phyloP scores from a whole-genome alignment of 2,113 vertebrate genomes.

The Cettia cetti region DNA sequence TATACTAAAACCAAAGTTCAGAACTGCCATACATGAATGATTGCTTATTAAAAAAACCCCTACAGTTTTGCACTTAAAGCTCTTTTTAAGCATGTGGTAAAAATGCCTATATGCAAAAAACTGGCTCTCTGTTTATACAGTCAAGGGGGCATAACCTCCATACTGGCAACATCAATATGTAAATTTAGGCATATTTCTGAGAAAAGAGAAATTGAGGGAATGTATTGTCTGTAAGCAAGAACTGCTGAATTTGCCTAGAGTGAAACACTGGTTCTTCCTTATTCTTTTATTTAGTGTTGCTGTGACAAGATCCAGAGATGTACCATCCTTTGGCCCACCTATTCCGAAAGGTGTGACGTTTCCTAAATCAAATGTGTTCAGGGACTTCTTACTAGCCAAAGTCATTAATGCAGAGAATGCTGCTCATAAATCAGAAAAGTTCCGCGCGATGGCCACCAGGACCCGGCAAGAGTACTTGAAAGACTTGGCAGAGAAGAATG shows the following conservation, averaged over 20 bases:
- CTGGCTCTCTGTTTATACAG: neutral
- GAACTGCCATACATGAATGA: neutral
- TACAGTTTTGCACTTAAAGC: neutral
- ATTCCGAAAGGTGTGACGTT: constrained; percentile 94
- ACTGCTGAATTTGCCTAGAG: neutral
- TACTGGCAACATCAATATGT: neutral
- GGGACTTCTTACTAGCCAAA: constrained; percentile 96
- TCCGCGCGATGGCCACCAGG: constrained; percentile 93
- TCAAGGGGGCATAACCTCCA: neutral
- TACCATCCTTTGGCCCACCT: constrained; percentile 92
- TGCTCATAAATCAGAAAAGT: constrained; percentile 95
- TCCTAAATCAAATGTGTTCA: constrained; percentile 94
- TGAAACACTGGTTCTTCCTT: neutral
- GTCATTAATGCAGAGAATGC: constrained; percentile 96
- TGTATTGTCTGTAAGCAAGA: neutral
- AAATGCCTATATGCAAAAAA: neutral
- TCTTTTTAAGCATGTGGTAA: neutral
- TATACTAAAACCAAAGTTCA: neutral
- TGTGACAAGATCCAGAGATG: constrained; percentile 93
- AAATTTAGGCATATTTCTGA: neutral
- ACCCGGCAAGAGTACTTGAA: constrained; percentile 94
- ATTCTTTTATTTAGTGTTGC: constrained; percentile 80
- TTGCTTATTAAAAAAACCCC: neutral
- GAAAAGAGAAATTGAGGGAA: neutral
- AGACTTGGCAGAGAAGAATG: constrained; percentile 93